Conservation (phyloP, 2,888 invertebrate genomes). For the Nematopogon swammerdamellus region DNA sequence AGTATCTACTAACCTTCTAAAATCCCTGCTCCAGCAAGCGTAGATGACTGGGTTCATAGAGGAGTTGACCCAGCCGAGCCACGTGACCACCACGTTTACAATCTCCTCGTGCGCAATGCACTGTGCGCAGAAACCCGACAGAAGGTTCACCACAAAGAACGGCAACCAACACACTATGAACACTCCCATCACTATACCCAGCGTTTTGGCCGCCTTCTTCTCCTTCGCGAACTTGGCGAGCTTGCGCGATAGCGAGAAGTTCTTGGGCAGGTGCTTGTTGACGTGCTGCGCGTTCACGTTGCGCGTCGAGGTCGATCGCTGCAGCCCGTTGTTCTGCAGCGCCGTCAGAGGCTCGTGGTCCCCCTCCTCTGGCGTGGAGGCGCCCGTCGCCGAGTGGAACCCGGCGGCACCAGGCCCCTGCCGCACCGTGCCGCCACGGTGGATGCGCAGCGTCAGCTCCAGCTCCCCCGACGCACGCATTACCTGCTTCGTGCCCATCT, state of each 20-base stretch:
- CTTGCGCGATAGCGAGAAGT: conserved; percentile 90
- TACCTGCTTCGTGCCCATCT: conserved; percentile 89
- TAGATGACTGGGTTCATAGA: conserved; percentile 98
- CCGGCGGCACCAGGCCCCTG: conserved; percentile 53
- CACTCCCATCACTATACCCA: conserved; percentile 96
- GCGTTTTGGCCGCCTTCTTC: conserved; percentile 95
- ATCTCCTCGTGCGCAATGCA: conserved; percentile 88
- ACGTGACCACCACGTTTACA: conserved; percentile 84
- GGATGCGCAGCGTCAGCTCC: conserved; percentile 87
- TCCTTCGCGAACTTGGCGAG: conserved; percentile 95
- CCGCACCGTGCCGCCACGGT: conserved; percentile 81
- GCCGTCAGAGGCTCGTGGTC: conserved; percentile 71
- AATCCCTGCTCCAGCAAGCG: conserved; percentile 97
- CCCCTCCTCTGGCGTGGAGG: conserved; percentile 66
- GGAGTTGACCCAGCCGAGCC: conserved; percentile 95
- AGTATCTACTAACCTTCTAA: conserved; percentile 85
- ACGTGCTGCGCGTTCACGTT: conserved; percentile 57
- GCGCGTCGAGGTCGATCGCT: conserved; percentile 66
- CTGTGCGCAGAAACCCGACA: conserved; percentile 84
- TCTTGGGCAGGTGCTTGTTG: conserved; percentile 69
- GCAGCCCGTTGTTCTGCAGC: conserved; percentile 73
- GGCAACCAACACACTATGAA: conserved; percentile 98
- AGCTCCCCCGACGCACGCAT: conserved; percentile 81
- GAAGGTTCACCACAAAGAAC: conserved; percentile 91
- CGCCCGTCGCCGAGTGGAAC: conserved; percentile 38